Evolutionary conservation across 2,888 invertebrate species (phyloP).

Genomic region (Calameuta filiformis): DNA sequence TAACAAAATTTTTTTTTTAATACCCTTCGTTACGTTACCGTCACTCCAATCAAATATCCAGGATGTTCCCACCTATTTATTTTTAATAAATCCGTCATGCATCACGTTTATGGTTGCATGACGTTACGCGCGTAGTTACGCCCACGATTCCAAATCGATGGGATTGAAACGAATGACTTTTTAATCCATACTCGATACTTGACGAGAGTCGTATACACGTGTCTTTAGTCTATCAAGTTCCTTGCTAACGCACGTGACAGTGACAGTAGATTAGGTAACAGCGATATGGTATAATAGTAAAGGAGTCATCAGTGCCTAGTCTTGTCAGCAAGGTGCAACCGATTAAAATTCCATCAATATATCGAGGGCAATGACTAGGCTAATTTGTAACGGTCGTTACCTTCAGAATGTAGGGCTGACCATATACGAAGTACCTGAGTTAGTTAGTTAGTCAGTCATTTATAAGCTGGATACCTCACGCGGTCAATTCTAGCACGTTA

Average conservation of each 20-base stretch:
- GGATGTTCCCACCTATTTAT: not conserved
- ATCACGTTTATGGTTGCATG: not conserved
- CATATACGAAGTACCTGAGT: not conserved
- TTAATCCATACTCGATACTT: not conserved
- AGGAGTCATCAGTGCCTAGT: not conserved
- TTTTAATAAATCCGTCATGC: not conserved
- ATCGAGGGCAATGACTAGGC: conserved; percentile 7
- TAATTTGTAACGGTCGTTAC: not conserved
- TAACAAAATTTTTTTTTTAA: not conserved
- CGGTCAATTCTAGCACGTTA: not conserved
- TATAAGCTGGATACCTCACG: not conserved
- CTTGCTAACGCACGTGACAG: not conserved
- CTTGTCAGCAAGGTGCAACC: not conserved
- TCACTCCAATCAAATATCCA: not conserved
- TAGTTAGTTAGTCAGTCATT: not conserved
- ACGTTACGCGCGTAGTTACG: not conserved
- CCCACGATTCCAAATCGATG: not conserved
- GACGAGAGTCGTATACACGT: not conserved
- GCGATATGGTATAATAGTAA: not conserved
- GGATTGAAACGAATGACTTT: not conserved
- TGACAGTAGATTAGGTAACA: not conserved
- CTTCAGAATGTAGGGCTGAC: not conserved
- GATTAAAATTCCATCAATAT: conserved; percentile 7
- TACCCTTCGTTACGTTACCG: not conserved
- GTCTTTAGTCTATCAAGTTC: not conserved